Evolutionary conservation across 2,797 vertebrate genomes (phyloP).

Genomic region (Scolopax rusticola): DNA sequence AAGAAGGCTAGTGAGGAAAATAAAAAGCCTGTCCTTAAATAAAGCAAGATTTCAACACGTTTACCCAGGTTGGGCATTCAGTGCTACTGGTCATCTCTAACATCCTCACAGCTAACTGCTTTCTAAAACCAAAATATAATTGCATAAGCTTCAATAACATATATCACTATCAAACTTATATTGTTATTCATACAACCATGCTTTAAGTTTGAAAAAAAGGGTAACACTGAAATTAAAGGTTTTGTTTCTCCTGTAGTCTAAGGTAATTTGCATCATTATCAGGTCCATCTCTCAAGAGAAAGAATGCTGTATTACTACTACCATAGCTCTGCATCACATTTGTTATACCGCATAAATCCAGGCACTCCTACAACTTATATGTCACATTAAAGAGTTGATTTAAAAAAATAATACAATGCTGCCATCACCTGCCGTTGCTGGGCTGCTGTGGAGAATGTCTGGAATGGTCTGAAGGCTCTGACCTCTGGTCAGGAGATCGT

Average conservation of each 20-base stretch:
- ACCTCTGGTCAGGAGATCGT: constrained; percentile 94
- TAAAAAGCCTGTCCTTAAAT: neutral
- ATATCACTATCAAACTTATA: neutral
- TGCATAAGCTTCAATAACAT: neutral
- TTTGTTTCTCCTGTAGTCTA: neutral
- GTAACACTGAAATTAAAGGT: neutral
- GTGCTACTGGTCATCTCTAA: neutral
- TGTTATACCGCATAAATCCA: neutral
- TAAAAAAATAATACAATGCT: constrained; percentile 60
- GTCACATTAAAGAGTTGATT: neutral
- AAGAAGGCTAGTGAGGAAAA: neutral
- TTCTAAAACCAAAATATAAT: neutral
- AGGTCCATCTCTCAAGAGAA: neutral
- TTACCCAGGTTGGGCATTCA: neutral
- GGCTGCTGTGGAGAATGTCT: constrained; percentile 96
- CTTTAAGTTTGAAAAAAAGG: neutral
- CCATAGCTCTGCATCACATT: neutral
- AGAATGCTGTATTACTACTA: neutral
- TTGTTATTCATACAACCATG: neutral
- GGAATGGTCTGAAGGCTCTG: constrained; percentile 96
- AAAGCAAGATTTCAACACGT: neutral
- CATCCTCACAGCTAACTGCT: neutral
- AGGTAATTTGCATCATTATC: neutral
- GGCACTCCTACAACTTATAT: neutral
- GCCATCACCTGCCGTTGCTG: constrained; percentile 94